Base-by-base conservation (phyloP, 2,797 vertebrate species). In the Catamblyrhynchus diadema region DNA sequence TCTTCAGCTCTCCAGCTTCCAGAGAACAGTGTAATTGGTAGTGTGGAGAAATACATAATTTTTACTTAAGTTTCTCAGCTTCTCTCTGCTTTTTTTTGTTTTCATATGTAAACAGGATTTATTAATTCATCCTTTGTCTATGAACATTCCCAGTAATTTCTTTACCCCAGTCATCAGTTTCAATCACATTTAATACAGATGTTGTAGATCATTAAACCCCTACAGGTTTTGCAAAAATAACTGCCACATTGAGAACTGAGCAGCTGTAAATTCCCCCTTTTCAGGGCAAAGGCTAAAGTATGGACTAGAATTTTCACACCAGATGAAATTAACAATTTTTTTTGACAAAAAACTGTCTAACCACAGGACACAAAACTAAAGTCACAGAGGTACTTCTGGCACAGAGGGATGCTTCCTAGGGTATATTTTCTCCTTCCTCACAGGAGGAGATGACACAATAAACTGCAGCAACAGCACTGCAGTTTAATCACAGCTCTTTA, bases 101-200 rank as follows among this genome's bases (percentile, higher is more conserved):
- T 82, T 47, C 13, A 7, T 22, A 4, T 61, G 12, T 11, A 79
- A 87, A 56, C 8, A 50, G n/a, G 11, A 59, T 47, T 54, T 74
- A 35, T 54, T 6, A 66, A 81, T 56, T 41, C 17, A 60, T 32
- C 32, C 12, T 71, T 59, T 54, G 4, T 37, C 51, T 73, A 3
- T 53, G 19, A 75, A 35, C 2, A 0, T 33, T 62, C 14, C 33
- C 14, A 41, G 61, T 65, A 62, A 35, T 16, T 69, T 64, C 23
- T 67, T 77, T 72, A 53, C 12, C 8, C 17, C 0, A 0, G 5
- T 32, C 2, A 1, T 39, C 23, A 17, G 4, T 44, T 82, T 53
- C 27, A 54, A 24, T 33, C 30, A 53, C 14, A 28, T 59, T 71
- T 80, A 72, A 57, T 35, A 50, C 7, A 54, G 39, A 45, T 7